A percentile compares a stretch with the other conserved stretches of the same genome.
phyloP scores from a whole-genome alignment of 2,888 invertebrate species.

The Agrotis clavis region DNA sequence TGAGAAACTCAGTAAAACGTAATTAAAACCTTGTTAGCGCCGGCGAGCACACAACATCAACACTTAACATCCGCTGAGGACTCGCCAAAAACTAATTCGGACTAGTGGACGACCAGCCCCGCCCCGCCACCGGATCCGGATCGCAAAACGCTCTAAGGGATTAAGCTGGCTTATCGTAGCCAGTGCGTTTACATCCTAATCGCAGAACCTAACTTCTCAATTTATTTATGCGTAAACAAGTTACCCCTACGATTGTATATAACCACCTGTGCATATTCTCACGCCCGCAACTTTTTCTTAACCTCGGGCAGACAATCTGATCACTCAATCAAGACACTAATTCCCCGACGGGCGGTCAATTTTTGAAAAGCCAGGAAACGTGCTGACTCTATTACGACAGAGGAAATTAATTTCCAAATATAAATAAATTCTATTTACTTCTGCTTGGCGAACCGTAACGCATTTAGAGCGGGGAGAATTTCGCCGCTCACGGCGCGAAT shows the following conservation, averaged over 20 bases:
- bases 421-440: slow-evolving; percentile 89
- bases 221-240: slow-evolving; percentile 46
- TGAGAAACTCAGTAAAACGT: slow-evolving; percentile 76
- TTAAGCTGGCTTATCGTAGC: slow-evolving; percentile 74
- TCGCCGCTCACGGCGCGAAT: slow-evolving; percentile 81
- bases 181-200: slow-evolving; percentile 71
- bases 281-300: slow-evolving; percentile 23
- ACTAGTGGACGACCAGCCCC: slow-evolving; percentile 66
- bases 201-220: slow-evolving; percentile 61
- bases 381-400: slow-evolving; percentile 80
- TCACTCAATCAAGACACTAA: slow-evolving; percentile 62
- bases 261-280: slow-evolving; percentile 17
- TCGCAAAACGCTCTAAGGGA: slow-evolving; percentile 73
- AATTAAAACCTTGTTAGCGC: slow-evolving; percentile 86
- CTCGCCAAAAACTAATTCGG: slow-evolving; percentile 85
- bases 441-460: slow-evolving; percentile 86
- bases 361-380: slow-evolving; percentile 76
- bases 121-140: slow-evolving; percentile 63
- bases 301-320: slow-evolving; percentile 23
- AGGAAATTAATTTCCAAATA: slow-evolving; percentile 88
- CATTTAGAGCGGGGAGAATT: slow-evolving; percentile 83
- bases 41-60: slow-evolving; percentile 79
- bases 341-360: slow-evolving; percentile 74
- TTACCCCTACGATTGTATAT: slow-evolving; percentile 6
- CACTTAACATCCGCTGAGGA: slow-evolving; percentile 78